Evolutionary conservation across 2,113 vertebrate species (phyloP).

Genomic region (Eulemur macaco): DNA sequence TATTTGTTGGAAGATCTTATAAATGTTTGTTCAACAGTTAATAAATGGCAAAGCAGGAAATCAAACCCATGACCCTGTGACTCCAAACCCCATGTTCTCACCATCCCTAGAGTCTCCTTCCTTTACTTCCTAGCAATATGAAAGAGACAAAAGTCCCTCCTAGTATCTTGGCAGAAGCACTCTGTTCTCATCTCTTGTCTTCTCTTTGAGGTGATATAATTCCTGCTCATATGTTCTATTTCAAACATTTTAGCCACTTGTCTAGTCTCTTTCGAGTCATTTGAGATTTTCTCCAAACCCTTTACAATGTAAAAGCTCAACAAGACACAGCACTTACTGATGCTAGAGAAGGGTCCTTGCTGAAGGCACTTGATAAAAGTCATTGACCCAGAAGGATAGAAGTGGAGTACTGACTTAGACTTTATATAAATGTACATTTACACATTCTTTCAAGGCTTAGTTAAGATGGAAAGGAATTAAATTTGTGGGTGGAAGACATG

Average conservation of each 20-base stretch:
- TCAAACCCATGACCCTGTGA: neutral
- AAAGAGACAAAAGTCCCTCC: neutral
- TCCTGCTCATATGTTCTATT: neutral
- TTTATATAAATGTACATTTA: neutral
- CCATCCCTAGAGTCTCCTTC: neutral
- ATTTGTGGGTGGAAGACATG: neutral
- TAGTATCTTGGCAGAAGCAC: neutral
- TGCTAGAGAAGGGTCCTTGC: neutral
- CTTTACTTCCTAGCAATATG: neutral
- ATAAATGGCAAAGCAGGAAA: conserved; percentile 4
- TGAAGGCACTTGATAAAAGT: conserved; percentile 1
- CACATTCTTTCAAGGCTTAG: neutral
- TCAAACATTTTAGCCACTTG: neutral
- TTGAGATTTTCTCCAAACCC: neutral
- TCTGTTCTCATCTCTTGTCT: neutral
- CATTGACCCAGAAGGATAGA: neutral
- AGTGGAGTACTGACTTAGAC: neutral
- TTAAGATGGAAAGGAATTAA: neutral
- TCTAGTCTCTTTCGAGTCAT: neutral
- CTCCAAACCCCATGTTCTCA: neutral
- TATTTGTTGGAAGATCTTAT: conserved; percentile 15
- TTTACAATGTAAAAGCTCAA: neutral
- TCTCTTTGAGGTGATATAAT: neutral
- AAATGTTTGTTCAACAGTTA: conserved; percentile 4
- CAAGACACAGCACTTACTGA: neutral